Evolutionary conservation across 2,113 vertebrate genomes (phyloP), one percentile per base, ranked within the genome.

Genomic region (Mesocricetus auratus): DNA sequence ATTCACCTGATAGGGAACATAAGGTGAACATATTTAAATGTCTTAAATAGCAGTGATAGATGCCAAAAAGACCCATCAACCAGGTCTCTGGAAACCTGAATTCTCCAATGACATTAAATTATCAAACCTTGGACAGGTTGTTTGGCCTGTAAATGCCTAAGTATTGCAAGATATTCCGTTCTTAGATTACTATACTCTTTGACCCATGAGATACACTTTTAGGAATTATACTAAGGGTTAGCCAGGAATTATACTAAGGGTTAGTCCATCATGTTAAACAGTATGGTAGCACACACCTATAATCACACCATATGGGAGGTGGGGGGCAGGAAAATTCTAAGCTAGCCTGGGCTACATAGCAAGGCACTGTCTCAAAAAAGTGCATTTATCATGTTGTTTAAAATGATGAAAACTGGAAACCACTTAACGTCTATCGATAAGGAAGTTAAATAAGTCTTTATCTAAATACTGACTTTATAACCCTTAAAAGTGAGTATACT

Each of bases 201-300:
- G 33, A 93, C 11, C 3, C 7, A 86, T 56, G 75, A 87, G 69
- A 58, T 94, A 95, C 26, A 64, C 21, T 64, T 85, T 93, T 7
- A 85, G 74, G 79, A 90, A 81, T 88, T 86, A 92, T 79, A 11
- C 50, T 71, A 36, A 83, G 13, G 8, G 31, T 26, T 94, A 94
- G 26, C 42, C n/a, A 81, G 64, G 79, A 90, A 81, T 88, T 86
- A 92, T 79, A 11, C 50, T 71, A 36, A 83, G 13, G 8, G 31
- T 26, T 94, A 94, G 26, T n/a, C n/a, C 16, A 90, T 68, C 13
- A 42, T 73, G 62, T 93, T 89, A 42, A 9, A 5, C 26, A 86
- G 42, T 21, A 29, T 60, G 12, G 24, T 26, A 45, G 39, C 24
- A 33, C 15, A 31, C 29, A 56, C 53, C 53, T 56, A 56, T 56